Base-by-base conservation (phyloP, 2,888 invertebrate genomes). In the Eupithecia vulgata region DNA sequence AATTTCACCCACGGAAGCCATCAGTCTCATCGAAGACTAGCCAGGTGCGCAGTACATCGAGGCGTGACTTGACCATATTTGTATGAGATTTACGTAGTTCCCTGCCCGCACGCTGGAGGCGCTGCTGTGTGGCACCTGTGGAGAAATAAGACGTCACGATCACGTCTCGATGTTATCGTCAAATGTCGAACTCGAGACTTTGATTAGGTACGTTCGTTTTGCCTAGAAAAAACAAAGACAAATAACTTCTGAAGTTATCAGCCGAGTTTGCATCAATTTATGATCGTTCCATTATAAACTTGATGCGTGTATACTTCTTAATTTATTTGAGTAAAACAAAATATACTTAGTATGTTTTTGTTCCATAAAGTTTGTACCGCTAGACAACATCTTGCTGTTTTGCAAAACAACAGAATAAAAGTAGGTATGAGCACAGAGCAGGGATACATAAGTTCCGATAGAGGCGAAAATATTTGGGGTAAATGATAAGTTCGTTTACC, bases 371-470 rank as follows among this genome's bases (percentile, higher is more conserved):
- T 71, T 78, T 64, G n/a, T 34, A 67, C 74, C 67, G 40, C 71
- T 59, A 72, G 72, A 67, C 68, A 72, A 34, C 72, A 80, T 79
- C 79, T 74, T 70, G 70, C 70, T 75, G 64, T 42, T 64, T 66
- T 57, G 52, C 40, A 81, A 81, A 82, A 82, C 80, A 81, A 78
- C 80, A 80, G 80, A 81, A 81, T 82, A 79, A 81, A 83, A 82
- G 81, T 79, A 82, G 75, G 71, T 65, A 70, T 67, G 37, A 21
- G 25, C 68, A 34, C 21, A 64, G 75, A 72, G 68, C 34, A 42
- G 15, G 2, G 45, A 70, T 34, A 42, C 21, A 13, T 0, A 67
- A 13, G 68, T 42, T 69, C 15, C 12, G 0, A 61, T 61, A 45
- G 61, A 69, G n/a, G 13, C 45, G 30, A 17, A 37, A 65, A 21